phyloP scores from a whole-genome alignment of 2,888 invertebrate species.

The Lithosia quadra region DNA sequence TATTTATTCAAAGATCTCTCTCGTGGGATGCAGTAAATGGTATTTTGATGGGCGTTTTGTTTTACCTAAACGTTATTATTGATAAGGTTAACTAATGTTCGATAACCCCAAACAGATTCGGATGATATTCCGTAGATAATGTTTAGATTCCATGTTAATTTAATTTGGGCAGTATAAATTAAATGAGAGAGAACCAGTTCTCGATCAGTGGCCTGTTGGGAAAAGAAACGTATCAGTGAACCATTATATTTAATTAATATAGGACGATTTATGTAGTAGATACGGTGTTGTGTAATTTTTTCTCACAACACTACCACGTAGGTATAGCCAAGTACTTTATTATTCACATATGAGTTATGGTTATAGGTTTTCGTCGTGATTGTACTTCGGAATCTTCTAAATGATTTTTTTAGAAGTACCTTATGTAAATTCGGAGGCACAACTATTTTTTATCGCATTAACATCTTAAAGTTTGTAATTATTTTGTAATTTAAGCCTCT shows the following conservation, averaged over 20 bases:
- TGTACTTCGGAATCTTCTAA: slow-evolving; percentile 41
- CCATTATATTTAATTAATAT: slow-evolving; percentile 81
- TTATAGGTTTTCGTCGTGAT: slow-evolving; percentile 62
- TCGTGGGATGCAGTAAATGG: slow-evolving; percentile 15
- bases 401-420: slow-evolving; percentile 33
- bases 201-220: slow-evolving; percentile 67
- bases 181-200: slow-evolving; percentile 74
- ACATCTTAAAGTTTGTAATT: slow-evolving; percentile 46
- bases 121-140: slow-evolving; percentile 69
- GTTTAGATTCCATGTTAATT: slow-evolving; percentile 74
- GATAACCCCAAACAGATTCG: slow-evolving; percentile 55
- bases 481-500: slow-evolving; percentile 48
- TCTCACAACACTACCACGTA: slow-evolving; percentile 67
- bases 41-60: slow-evolving; percentile 35
- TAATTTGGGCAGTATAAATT: slow-evolving; percentile 79
- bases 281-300: slow-evolving; percentile 72
- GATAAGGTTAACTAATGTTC: slow-evolving; percentile 49
- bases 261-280: slow-evolving; percentile 74
- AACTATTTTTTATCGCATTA: slow-evolving; percentile 42
- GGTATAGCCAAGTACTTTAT: slow-evolving; percentile 59
- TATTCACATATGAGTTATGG: slow-evolving; percentile 71
- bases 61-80: slow-evolving; percentile 44
- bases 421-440: slow-evolving; percentile 45
- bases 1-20: slow-evolving; percentile 26
- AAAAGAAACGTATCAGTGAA: slow-evolving; percentile 71